These are phyloP conservation scores for Rotaria socialis DNA, from an alignment of 2,888 invertebrate species.

Conservation along the genomic window DNA sequence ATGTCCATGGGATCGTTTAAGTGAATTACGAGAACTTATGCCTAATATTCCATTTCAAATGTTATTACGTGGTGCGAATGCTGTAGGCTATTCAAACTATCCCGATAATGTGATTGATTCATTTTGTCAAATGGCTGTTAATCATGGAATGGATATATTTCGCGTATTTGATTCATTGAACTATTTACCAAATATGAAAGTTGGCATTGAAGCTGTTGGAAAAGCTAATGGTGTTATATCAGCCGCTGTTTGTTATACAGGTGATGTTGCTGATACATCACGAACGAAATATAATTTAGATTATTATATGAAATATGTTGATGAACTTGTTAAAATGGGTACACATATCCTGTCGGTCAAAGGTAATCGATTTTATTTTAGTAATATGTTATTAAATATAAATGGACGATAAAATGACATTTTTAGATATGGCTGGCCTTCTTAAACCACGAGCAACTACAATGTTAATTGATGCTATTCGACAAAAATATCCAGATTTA, in stretches of 20 bases:
- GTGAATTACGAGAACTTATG: constrained; percentile 75
- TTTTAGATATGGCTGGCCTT: constrained; percentile 84
- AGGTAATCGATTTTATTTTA: constrained; percentile 48
- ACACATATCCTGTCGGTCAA: constrained; percentile 91
- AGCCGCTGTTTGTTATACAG: constrained; percentile 94
- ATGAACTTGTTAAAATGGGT: constrained; percentile 88
- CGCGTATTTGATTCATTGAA: constrained; percentile 95
- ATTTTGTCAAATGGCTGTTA: constrained; percentile 90
- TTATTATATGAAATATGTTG: constrained; percentile 86
- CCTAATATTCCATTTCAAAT: constrained; percentile 97
- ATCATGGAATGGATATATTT: constrained; percentile 97
- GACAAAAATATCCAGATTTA: constrained; percentile 84
- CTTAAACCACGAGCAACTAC: constrained; percentile 84
- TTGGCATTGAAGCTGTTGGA: constrained; percentile 94
- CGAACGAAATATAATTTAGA: constrained; percentile 87
- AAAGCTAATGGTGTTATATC: constrained; percentile 87
- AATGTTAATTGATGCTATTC: constrained; percentile 74
- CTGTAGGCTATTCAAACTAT: constrained; percentile 97
- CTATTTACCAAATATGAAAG: constrained; percentile 88
- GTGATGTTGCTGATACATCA: constrained; percentile 82
- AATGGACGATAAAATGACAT: too few relatives aligned
- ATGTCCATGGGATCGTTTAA: constrained; percentile 95
- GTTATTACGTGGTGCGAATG: constrained; percentile 93
- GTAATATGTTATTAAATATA: neutral
- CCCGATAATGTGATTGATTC: constrained; percentile 97